These are phyloP conservation scores for Caenorhabditis angaria DNA, from an alignment of 2,888 invertebrate genomes.

Conservation along the genomic window DNA sequence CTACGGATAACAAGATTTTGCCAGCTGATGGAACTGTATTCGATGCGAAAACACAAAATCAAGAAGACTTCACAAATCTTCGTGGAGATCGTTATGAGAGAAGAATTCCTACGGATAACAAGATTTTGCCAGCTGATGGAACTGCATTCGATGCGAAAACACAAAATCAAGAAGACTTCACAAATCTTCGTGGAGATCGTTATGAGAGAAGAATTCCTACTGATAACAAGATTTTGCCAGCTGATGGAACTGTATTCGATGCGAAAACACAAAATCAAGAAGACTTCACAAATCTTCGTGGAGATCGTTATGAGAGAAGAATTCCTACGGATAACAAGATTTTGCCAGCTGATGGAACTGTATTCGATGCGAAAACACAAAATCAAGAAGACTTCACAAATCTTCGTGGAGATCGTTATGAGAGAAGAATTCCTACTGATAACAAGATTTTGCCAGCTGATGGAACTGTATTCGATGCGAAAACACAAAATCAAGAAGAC, in stretches of 20 bases:
- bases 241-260: conserved; percentile 2
- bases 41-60: conserved; percentile 7
- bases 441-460: conserved; percentile 4
- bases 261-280: conserved; percentile 11
- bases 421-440: background rate
- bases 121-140: conserved; percentile 3
- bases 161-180: conserved; percentile 12
- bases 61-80: conserved; percentile 9
- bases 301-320: background rate
- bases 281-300: conserved; percentile 9
- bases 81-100: conserved; percentile 7
- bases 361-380: conserved; percentile 2
- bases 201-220: background rate
- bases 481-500: conserved; percentile 11
- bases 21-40: conserved; percentile 4
- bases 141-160: background rate
- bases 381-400: conserved; percentile 9
- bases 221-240: conserved; percentile 2
- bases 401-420: conserved; percentile 2
- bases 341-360: background rate
- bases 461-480: background rate
- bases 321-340: background rate
- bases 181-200: conserved; percentile 2
- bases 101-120: background rate
- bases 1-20: conserved; percentile 1